phyloP scores from a whole-genome alignment of 2,888 invertebrate genomes.

The Tuta absoluta region DNA sequence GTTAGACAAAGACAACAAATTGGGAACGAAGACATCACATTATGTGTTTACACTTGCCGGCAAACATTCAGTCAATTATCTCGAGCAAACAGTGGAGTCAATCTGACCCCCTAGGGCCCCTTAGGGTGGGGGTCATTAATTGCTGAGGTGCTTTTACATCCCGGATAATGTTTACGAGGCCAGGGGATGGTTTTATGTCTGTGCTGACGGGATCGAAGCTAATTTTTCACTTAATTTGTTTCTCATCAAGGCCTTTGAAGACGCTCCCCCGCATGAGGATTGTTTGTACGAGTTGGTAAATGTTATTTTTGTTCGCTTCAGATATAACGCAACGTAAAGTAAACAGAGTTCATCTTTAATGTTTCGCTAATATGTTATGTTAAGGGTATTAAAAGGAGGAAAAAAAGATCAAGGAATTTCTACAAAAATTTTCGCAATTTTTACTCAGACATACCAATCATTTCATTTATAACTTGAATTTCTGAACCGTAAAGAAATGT shows the following conservation, averaged over 20 bases:
- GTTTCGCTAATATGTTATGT: too few species aligned
- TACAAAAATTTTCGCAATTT: too few species aligned
- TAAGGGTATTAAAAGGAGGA: too few species aligned
- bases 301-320: background rate
- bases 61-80: conserved; percentile 29
- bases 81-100: conserved; percentile 28
- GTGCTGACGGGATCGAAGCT: background rate
- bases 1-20: conserved; percentile 19
- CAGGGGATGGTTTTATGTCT: conserved; percentile 19
- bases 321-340: background rate
- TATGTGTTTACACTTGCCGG: conserved; percentile 28
- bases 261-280: background rate
- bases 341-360: too few species aligned
- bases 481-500: too few species aligned
- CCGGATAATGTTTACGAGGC: conserved; percentile 26
- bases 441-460: too few species aligned
- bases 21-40: conserved; percentile 26
- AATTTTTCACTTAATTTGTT: conserved; percentile 12
- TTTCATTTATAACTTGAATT: too few species aligned
- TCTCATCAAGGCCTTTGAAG: conserved; percentile 1
- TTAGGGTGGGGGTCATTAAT: conserved; percentile 22
- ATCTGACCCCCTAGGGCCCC: conserved; percentile 14
- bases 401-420: too few species aligned
- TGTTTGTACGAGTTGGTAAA: background rate
- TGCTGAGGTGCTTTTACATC: conserved; percentile 27